Evolutionary conservation across 2,797 vertebrate species (phyloP).

Genomic region (Malacoctenus gilli): DNA sequence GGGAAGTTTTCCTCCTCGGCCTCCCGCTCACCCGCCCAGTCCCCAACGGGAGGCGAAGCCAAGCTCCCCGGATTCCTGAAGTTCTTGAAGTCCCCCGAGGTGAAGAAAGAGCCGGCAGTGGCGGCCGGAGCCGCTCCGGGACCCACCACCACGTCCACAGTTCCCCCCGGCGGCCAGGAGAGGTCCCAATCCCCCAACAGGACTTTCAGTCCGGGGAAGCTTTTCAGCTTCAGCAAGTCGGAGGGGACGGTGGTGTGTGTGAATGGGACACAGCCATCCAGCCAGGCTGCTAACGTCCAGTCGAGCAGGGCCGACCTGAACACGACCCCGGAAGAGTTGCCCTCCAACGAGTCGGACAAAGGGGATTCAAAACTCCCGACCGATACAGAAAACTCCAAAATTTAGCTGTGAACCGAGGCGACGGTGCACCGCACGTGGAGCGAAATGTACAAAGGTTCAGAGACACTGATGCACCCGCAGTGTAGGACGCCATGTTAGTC

Average conservation of each 20-base stretch:
- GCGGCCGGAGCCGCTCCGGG: conserved; percentile 30
- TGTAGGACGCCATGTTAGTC: conserved; percentile 40
- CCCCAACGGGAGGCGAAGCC: conserved; percentile 87
- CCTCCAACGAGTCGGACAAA: conserved; percentile 72
- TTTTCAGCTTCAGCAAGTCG: conserved; percentile 87
- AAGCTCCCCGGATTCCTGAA: conserved; percentile 92
- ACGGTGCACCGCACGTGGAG: conserved; percentile 8
- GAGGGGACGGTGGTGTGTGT: conserved; percentile 76
- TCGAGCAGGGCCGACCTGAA: conserved; percentile 80
- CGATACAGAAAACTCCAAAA: conserved; percentile 66
- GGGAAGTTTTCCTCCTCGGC: conserved; percentile 86
- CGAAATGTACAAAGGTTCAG: conserved; percentile 46
- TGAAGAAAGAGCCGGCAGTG: conserved; percentile 79
- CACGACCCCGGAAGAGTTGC: conserved; percentile 74
- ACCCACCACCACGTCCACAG: conserved; percentile 34
- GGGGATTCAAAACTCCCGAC: conserved; percentile 67
- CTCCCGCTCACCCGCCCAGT: conserved; percentile 84
- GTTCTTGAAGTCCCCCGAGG: conserved; percentile 90
- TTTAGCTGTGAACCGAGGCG: conserved; percentile 45
- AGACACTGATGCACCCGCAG: conserved; percentile 26
- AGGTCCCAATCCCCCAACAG: conserved; percentile 92
- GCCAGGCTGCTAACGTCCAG: conserved; percentile 54
- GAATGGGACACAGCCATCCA: conserved; percentile 63
- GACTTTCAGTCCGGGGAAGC: conserved; percentile 89
- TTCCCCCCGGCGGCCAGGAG: conserved; percentile 72